These are phyloP conservation scores for Drosophila kuntzei DNA, from an alignment of 2,888 invertebrate species.

Conservation along the genomic window DNA sequence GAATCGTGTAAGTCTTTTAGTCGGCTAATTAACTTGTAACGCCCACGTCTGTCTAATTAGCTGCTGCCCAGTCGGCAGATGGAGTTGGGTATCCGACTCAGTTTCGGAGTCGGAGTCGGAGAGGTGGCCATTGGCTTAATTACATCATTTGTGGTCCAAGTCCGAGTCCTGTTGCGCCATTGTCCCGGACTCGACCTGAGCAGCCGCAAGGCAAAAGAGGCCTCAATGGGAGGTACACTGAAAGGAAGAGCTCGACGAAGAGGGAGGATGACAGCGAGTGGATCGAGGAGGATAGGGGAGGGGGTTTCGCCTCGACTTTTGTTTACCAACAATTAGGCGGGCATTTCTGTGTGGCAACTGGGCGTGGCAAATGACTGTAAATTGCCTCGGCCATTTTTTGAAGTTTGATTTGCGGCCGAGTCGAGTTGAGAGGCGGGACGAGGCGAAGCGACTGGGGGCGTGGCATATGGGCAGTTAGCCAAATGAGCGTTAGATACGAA, in stretches of 20 bases:
- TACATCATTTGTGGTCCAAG: slow-evolving; percentile 75
- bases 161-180: slow-evolving; percentile 70
- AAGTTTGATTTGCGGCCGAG: slow-evolving; percentile 52
- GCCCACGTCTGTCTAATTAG: slow-evolving; percentile 77
- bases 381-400: slow-evolving; percentile 71
- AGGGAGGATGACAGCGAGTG: too few species aligned
- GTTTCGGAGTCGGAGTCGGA: neutral
- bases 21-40: slow-evolving; percentile 77
- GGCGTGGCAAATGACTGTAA: slow-evolving; percentile 76
- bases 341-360: slow-evolving; percentile 45
- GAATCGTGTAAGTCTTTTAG: slow-evolving; percentile 50
- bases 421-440: neutral
- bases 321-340: slow-evolving; percentile 78
- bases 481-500: slow-evolving; percentile 28
- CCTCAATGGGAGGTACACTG: neutral
- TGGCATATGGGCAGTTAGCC: slow-evolving; percentile 53
- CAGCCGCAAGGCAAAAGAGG: slow-evolving; percentile 1
- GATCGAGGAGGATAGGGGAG: neutral
- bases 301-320: slow-evolving; percentile 53
- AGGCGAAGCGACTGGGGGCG: slow-evolving; percentile 7
- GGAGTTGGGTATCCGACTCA: neutral
- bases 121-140: slow-evolving; percentile 65
- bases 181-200: slow-evolving; percentile 27
- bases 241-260: neutral
- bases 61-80: slow-evolving; percentile 42